These are phyloP conservation scores for Mormyrops attenuatus DNA, from an alignment of 2,797 vertebrate species.

Conservation along the genomic window DNA sequence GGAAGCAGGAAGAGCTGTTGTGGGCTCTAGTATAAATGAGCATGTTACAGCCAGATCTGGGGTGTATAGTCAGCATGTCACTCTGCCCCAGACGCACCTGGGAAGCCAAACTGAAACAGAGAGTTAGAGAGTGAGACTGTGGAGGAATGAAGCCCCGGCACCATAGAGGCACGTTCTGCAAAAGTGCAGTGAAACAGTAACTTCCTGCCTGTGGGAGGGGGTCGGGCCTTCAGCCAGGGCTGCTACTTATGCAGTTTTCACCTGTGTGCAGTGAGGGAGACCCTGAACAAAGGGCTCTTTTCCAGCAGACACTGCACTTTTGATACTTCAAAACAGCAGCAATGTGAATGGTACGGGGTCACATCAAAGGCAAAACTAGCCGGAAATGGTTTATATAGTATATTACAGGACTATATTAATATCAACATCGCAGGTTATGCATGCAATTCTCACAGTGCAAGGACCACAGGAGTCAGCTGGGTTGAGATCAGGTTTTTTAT, in stretches of 20 bases:
- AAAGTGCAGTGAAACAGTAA: neutral
- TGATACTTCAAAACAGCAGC: neutral
- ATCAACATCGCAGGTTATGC: neutral
- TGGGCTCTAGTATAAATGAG: neutral
- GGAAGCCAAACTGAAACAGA: neutral
- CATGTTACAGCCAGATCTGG: neutral
- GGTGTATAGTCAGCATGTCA: neutral
- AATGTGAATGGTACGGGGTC: neutral
- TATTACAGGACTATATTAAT: neutral
- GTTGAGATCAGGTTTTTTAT: neutral
- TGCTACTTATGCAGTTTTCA: constrained; percentile 23
- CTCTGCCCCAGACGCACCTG: neutral
- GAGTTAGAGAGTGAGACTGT: neutral
- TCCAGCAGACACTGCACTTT: neutral
- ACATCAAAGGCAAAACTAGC: neutral
- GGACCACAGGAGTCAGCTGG: neutral
- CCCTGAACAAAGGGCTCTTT: neutral
- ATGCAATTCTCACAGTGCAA: neutral
- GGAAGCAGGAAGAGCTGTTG: neutral
- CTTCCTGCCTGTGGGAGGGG: constrained; percentile 27
- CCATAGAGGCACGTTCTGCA: neutral
- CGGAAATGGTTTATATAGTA: neutral
- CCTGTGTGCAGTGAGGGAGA: neutral
- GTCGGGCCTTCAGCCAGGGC: constrained; percentile 50
- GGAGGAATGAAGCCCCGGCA: neutral